Base-by-base conservation (phyloP, 2,113 vertebrate species). In the Larimichthys crocea region DNA sequence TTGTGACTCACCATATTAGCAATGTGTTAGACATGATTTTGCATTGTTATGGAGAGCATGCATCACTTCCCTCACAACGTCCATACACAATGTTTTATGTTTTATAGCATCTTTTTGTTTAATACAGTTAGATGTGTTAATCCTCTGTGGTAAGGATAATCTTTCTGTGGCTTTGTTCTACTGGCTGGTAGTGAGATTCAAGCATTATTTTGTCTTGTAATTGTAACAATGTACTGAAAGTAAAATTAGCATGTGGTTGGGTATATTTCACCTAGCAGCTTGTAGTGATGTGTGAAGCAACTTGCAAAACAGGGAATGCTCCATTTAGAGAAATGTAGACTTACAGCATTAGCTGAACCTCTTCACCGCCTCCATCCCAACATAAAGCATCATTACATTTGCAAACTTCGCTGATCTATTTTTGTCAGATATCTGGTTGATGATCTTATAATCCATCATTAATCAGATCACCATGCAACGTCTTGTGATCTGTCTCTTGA, bases 161-260 rank as follows among this genome's bases (percentile, higher is more conserved):
- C 1, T 60, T 44, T 42, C n/a, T n/a, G 29, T 78, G 20, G 15
- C 19, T 79, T 53, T 29, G 3, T 16, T 52, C 3, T 5, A 12
- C 26, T 24, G 20, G 4, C 50, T 76, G 15, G 22, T 65, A n/a
- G 22, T 20, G 0, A 65, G 12, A 57, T 66, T 56, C n/a, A 44
- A 56, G 65, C 20, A 35, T 49, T 24, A 50, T 22, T 55, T 56
- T 55, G n/a, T 69, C 26, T 46, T 56, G 17, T 70, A 53, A 56
- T 35, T 52, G 11, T 24, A 44, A 68, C 26, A 57, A 48, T 57
- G 16, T 56, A 29, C 50, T 29, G 16, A 56, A 44, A 12, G 7
- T 56, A n/a, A 7, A 12, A 35, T 35, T 7, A 22, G 12, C 15
- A 46, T 56, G 40, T 24, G 24, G 14, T 19, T 64, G 20, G n/a